Base-by-base conservation (phyloP, 2,113 vertebrate species). In the Chionomys nivalis region DNA sequence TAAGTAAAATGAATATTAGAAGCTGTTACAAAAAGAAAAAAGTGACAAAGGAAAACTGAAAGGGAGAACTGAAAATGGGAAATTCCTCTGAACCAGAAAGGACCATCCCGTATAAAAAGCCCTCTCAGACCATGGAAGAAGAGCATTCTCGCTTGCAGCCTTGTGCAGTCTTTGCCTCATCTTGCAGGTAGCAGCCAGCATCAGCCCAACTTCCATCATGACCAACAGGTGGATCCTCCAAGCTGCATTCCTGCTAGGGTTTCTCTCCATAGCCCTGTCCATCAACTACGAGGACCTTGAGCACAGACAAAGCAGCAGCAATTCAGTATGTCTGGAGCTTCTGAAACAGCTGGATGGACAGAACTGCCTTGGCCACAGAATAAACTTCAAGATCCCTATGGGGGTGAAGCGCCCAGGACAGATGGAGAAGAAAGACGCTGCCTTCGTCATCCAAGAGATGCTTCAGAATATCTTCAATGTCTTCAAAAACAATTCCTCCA, bases 21-120 rank as follows among this genome's bases (percentile, higher is more conserved):
- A 65, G 14, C 16, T 55, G 31, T 58, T n/a, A 68, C 16, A 81
- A 72, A 31, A 55, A 92, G 33, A 42, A 77, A 70, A 93, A 82
- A 92, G 78, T 97, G 97, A 97, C 97, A 98, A 76, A 97, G 86
- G 93, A 95, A 97, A 98, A 98, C 78, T 93, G 96, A 97, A 98
- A 98, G 66, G 73, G 94, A 95, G 94, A 97, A 93, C 73, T 92
- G 96, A 96, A 97, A 97, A 70, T 97, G 96, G 97, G 97, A 96
- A 97, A 94, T 95, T 81, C 96, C 96, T 92, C 1, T 75, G 52
- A 49, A 91, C 47, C 19, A 95, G 85, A 76, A 49, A 85, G 73
- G 47, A 81, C 42, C 63, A 66, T 82, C 73, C 89, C 70, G 23
- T 87, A 94, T 97, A 98, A 97, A 94, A 86, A 97, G 92, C 61